Conservation (phyloP, 2,888 invertebrate species). For the Therioaphis trifolii region DNA sequence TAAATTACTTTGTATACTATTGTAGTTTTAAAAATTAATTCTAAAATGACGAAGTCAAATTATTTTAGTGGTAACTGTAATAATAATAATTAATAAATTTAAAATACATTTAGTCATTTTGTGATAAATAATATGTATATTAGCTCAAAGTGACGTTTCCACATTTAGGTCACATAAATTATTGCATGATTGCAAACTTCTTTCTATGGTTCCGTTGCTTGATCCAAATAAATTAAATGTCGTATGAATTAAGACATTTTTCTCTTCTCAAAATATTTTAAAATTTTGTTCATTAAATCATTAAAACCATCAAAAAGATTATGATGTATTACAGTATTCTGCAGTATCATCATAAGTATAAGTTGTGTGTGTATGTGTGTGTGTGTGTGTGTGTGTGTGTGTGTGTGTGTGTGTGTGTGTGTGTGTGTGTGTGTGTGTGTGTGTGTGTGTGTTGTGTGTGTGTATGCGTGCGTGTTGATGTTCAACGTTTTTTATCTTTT, state of each 20-base stretch:
- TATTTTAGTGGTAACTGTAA: slow-evolving; percentile 43
- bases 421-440: no score
- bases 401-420: no score
- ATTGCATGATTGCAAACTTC: background rate
- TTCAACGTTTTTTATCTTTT: background rate
- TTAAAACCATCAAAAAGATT: no score
- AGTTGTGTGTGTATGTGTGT: no score
- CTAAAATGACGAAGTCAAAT: background rate
- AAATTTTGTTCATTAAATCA: background rate
- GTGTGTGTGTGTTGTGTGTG: no score
- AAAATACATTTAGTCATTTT: background rate
- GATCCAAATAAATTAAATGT: background rate
- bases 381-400: no score
- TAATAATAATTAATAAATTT: background rate
- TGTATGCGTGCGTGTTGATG: background rate
- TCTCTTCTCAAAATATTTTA: background rate
- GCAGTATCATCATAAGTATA: no score
- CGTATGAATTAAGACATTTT: background rate
- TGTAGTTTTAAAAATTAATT: background rate
- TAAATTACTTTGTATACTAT: slow-evolving; percentile 1
- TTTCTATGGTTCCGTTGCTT: background rate
- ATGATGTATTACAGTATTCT: no score
- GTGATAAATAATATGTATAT: background rate
- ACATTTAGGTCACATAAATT: background rate
- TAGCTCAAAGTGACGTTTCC: background rate